phyloP scores from a whole-genome alignment of 1,140 invertebrate genomes.

The Goniozus legneri region DNA sequence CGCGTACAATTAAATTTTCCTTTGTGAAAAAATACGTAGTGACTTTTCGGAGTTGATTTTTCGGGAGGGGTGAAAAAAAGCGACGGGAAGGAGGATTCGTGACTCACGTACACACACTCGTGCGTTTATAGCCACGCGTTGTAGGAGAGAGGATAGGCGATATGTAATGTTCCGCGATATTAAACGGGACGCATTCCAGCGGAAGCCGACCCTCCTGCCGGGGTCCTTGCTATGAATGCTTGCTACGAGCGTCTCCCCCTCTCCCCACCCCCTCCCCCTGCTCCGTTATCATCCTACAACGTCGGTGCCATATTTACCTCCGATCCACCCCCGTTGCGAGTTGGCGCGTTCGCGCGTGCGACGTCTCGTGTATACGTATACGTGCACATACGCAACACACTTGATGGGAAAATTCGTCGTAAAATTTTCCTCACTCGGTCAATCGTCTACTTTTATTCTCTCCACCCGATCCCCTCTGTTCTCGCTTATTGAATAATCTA shows the following conservation, averaged over 20 bases:
- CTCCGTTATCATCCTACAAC: background rate
- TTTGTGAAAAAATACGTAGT: too few relatives aligned
- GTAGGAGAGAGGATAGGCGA: constrained; percentile 49
- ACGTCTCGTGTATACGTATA: background rate
- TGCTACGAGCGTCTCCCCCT: constrained; percentile 12
- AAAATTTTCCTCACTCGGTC: background rate
- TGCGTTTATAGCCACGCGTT: too few relatives aligned
- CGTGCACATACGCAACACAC: background rate
- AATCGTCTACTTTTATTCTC: constrained; percentile 1
- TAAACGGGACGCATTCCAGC: constrained; percentile 55
- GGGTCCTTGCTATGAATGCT: constrained; percentile 48
- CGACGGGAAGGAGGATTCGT: constrained; percentile 4
- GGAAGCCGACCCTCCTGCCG: constrained; percentile 48
- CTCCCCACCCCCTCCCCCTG: background rate
- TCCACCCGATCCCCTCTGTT: background rate
- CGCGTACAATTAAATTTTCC: too few relatives aligned
- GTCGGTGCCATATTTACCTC: too few relatives aligned
- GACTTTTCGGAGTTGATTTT: too few relatives aligned
- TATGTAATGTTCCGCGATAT: constrained; percentile 57
- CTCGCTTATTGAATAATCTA: too few relatives aligned
- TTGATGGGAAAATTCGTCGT: background rate
- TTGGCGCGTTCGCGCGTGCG: too few relatives aligned
- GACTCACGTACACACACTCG: too few relatives aligned
- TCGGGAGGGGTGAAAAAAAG: constrained; percentile 18
- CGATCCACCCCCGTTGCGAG: too few relatives aligned